Evolutionary conservation across 2,797 vertebrate species (phyloP).

Genomic region (Mycteria americana): DNA sequence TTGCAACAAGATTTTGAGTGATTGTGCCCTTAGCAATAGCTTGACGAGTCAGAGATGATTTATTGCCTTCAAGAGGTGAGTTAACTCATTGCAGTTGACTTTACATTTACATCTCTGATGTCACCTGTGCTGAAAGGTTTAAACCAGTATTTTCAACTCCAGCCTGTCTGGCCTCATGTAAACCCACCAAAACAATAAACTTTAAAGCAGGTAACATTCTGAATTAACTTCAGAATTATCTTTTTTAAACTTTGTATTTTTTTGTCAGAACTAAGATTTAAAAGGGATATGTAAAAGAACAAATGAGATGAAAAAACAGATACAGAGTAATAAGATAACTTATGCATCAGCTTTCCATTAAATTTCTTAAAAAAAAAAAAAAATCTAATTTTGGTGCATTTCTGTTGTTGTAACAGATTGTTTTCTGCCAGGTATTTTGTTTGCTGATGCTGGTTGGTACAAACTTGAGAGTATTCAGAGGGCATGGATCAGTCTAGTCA

Average conservation of each 20-base stretch:
- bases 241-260: accelerated
- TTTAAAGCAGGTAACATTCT: neutral
- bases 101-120: neutral
- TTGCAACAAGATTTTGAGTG: neutral
- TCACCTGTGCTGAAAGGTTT: neutral
- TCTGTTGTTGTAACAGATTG: neutral
- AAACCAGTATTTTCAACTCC: neutral
- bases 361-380: neutral
- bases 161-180: neutral
- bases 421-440: neutral
- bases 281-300: neutral
- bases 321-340: neutral
- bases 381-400: neutral
- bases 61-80: neutral
- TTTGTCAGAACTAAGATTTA: neutral
- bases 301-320: neutral
- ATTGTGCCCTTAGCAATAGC: neutral
- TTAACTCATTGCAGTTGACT: neutral
- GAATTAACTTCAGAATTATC: neutral
- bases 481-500: neutral
- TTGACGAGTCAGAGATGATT: neutral
- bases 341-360: neutral
- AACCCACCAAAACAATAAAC: neutral
- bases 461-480: neutral
- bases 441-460: neutral